Conservation (phyloP, 2,797 vertebrate genomes). For the Ptychadena robeensis region DNA sequence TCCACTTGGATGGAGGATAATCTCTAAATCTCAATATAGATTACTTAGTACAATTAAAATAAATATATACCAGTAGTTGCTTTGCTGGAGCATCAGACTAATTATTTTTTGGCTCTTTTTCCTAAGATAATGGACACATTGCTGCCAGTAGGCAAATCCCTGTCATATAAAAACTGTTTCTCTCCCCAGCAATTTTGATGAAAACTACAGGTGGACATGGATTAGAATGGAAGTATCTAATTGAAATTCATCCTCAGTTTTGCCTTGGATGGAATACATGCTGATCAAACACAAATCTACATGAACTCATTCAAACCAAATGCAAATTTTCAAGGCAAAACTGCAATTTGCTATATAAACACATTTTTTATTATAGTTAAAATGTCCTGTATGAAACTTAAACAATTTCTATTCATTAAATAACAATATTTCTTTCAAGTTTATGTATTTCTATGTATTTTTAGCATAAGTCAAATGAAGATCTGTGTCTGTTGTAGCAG, state of each 20-base stretch:
- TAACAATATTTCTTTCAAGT: constrained; percentile 5
- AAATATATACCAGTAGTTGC: constrained; percentile 63
- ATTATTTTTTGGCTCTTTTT: constrained; percentile 70
- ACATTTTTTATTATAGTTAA: constrained; percentile 39
- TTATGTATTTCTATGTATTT: background rate
- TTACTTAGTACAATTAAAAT: constrained; percentile 71
- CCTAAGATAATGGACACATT: constrained; percentile 68
- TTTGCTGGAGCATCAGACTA: constrained; percentile 66
- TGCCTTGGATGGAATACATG: constrained; percentile 73
- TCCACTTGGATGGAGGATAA: constrained; percentile 64
- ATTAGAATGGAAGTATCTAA: constrained; percentile 74
- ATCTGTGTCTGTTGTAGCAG: background rate
- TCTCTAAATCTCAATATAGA: constrained; percentile 66
- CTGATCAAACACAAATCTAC: constrained; percentile 75
- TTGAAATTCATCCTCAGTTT: constrained; percentile 77
- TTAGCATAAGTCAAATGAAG: background rate
- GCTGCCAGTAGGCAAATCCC: constrained; percentile 71
- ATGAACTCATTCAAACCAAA: constrained; percentile 76
- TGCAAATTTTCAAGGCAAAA: constrained; percentile 74
- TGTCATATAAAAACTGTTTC: constrained; percentile 66
- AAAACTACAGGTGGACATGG: constrained; percentile 76
- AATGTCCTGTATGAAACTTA: constrained; percentile 10
- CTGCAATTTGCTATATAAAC: constrained; percentile 61
- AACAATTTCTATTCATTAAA: background rate
- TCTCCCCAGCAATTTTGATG: constrained; percentile 73